phyloP scores from a whole-genome alignment of 2,113 vertebrate species.

The Halichoeres trimaculatus region DNA sequence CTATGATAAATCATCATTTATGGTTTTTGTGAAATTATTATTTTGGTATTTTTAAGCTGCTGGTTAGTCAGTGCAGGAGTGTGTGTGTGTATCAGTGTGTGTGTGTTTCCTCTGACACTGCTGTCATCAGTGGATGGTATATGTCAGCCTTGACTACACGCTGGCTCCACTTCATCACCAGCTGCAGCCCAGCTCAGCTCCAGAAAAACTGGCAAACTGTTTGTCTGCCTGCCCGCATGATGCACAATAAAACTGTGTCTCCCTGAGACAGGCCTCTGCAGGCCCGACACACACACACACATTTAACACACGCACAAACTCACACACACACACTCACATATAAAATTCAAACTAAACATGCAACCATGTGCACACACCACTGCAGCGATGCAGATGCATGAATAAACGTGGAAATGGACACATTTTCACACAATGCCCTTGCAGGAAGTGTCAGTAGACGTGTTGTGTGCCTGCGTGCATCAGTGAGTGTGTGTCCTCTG shows the following conservation, averaged over 20 bases:
- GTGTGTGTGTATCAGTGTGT: background rate
- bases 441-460: slow-evolving; percentile 25
- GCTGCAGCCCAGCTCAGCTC: slow-evolving; percentile 80
- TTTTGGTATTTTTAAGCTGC: slow-evolving; percentile 1
- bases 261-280: slow-evolving; percentile 74
- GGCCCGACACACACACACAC: slow-evolving; percentile 43
- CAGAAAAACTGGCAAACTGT: slow-evolving; percentile 78
- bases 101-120: slow-evolving; percentile 38
- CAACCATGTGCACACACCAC: background rate
- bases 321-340: slow-evolving; percentile 13
- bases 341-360: slow-evolving; percentile 14
- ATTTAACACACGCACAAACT: slow-evolving; percentile 16
- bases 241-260: slow-evolving; percentile 80
- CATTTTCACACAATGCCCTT: slow-evolving; percentile 25
- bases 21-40: no score
- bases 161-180: slow-evolving; percentile 82
- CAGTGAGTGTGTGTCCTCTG: slow-evolving; percentile 44
- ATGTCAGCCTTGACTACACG: slow-evolving; percentile 81
- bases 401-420: slow-evolving; percentile 45
- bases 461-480: slow-evolving; percentile 11
- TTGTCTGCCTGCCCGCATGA: slow-evolving; percentile 74
- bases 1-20: background rate
- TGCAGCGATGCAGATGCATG: slow-evolving; percentile 6
- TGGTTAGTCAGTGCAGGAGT: slow-evolving; percentile 13
- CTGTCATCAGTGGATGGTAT: slow-evolving; percentile 81